Base-by-base conservation (phyloP, 2,888 invertebrate species). In the Sminthurides aquaticus region DNA sequence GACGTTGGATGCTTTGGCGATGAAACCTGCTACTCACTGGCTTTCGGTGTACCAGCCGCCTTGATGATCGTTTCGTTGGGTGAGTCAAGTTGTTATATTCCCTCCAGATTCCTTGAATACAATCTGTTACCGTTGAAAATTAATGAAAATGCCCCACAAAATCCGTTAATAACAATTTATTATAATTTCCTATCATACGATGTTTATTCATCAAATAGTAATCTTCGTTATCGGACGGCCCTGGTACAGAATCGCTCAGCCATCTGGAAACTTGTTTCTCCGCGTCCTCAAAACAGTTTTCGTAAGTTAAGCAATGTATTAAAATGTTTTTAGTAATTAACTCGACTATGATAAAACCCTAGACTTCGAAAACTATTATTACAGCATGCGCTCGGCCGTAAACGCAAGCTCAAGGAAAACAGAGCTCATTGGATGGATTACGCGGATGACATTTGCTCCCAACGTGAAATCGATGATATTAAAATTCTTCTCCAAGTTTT, bases 381-480 rank as follows among this genome's bases (percentile, higher is more conserved):
- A 15, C 20, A 87, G 87, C 81, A 83, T 71, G 87, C 86, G 1
- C 67, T 79, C 0, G 74, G 73, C 60, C 72, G 63, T 62, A 69
- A 80, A 2, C 76, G 77, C 15, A 77, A 79, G 64, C 76, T 78
- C 54, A 73, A 76, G 8, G 43, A 48, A 28, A 54, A 65, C 8
- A 28, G 76, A 24, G 78, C 79, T 0, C 89, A 90, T 76, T 91
- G 90, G 90, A 79, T 90, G 68, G 87, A 90, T 75, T 82, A 85
- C 76, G 86, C 89, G 1, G 80, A 81, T 15, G 84, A 84, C 15
- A 83, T 84, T 76, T 90, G 83, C 76, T 83, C 84, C 3, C 78
- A 77, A 49, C 84, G 84, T 73, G 80, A 89, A 54, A 84, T 89
- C 0, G 78, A 81, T 1, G 89, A 89, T 74, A 86, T 89, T 80